Evolutionary conservation across 1,140 invertebrate species (phyloP).

Genomic region (Drosophila simulans): DNA sequence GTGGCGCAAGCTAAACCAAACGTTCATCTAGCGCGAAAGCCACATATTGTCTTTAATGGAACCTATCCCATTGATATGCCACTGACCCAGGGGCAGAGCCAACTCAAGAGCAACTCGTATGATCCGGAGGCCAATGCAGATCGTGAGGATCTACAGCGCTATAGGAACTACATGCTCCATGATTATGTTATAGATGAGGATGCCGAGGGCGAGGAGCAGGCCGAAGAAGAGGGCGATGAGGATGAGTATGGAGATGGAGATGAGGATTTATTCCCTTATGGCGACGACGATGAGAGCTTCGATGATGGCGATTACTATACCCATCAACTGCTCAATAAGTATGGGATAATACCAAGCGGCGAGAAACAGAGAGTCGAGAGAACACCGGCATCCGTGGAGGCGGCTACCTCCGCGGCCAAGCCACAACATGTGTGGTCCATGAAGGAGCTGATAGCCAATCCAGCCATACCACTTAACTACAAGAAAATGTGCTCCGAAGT

Average conservation of each 20-base stretch:
- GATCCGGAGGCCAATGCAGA: conserved; percentile 78
- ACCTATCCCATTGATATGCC: conserved; percentile 92
- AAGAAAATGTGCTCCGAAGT: conserved; percentile 83
- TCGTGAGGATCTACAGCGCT: conserved; percentile 66
- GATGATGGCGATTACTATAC: conserved; percentile 41
- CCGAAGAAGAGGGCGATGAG: conserved; percentile 54
- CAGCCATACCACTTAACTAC: conserved; percentile 77
- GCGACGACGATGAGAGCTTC: conserved; percentile 41
- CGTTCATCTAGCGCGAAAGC: conserved; percentile 25
- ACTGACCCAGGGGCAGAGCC: conserved; percentile 29
- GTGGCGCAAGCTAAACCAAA: conserved; percentile 10
- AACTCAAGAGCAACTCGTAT: conserved; percentile 43
- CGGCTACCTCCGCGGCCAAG: not conserved
- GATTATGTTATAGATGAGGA: conserved; percentile 73
- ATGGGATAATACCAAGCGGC: conserved; percentile 48
- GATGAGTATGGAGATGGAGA: conserved; percentile 50
- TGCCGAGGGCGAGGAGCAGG: conserved; percentile 64
- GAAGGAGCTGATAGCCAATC: conserved; percentile 79
- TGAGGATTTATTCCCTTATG: conserved; percentile 48
- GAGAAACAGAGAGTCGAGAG: not conserved
- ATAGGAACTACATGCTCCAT: conserved; percentile 63
- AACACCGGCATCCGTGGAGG: conserved; percentile 2
- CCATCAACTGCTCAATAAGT: conserved; percentile 50
- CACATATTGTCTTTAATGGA: conserved; percentile 89
- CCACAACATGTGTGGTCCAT: conserved; percentile 79